Evolutionary conservation across 2,888 invertebrate genomes (phyloP), one percentile per base, ranked within the genome.

Genomic region (Halictus quadricinctus): DNA sequence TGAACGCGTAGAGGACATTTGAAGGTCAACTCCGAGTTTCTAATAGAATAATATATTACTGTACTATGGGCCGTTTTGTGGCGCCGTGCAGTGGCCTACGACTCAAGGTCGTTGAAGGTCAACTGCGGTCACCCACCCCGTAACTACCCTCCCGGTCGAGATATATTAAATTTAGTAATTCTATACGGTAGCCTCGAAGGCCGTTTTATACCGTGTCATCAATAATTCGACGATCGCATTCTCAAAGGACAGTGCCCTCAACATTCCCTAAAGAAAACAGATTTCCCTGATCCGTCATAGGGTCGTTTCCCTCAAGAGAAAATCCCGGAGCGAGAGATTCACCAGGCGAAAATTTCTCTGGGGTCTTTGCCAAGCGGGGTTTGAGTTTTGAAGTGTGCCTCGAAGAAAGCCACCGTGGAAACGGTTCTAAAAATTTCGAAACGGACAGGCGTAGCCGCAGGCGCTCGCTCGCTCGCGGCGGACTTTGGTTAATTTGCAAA

Each of bases 401-500:
- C 5, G 60, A 60, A 60, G 25, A 15, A 25, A 25, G 13, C n/a
- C 15, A 6, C 13, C 25, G 58, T 6, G 48, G 12, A 64, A 64
- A 2, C 10, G n/a, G 1, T 10, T 69, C 1, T 29, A 15, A 46
- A 83, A 83, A 73, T 76, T 72, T 41, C 43, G 29, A 78, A 41
- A 54, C 54, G 29, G 36, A 64, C 69, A 60, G 83, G 54, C 69
- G 73, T 46, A 29, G 66, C 36, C 64, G 66, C 29, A 10, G 21
- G 46, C 60, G 13, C n/a, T n/a, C 60, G n/a, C n/a, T n/a, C 60
- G n/a, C 69, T 41, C 58, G 46, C 48, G 60, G 73, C 83, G 60
- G 73, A 64, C 75, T 81, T 84, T 43, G 79, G 36, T 82, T 73
- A 82, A 80, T 75, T 81, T 80, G 78, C 77, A 72, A 81, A 85